Evolutionary conservation across 1,140 invertebrate species (phyloP), one percentile per base, ranked within the genome.

Genomic region (Drosophila equinoxialis): DNA sequence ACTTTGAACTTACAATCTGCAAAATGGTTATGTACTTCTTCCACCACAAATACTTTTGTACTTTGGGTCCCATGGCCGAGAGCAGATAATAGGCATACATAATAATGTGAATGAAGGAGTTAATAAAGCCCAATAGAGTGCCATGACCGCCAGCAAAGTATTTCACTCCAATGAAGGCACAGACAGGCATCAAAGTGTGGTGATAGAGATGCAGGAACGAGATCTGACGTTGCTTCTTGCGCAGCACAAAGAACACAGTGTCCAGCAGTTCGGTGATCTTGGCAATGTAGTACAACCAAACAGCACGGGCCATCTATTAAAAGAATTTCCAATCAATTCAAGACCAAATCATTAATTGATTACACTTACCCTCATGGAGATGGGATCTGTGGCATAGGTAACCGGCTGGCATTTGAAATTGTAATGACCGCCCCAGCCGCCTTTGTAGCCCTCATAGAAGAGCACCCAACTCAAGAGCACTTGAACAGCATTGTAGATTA

Each of bases 41-140:
- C 97, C 97, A 98, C 97, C 97, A 98, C 3, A 98, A 93, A 91
- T 96, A 97, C 84, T 96, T 96, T 90, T 97, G 96, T 90, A 97
- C 95, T 23, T 94, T 92, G 1, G 97, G 97, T 26, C 97, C 97
- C 71, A 97, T 92, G 0, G 96, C 96, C 0, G 97, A 94, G 1
- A 98, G 92, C 81, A 97, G 93, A 83, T 98, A 98, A 90, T 98
- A 98, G 0, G 94, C 92, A 85, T 98, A 98, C 96, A 98, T 97
- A 30, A 97, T 93, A 8, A 95, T 95, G 93, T 93, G 94, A 1
- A 97, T 94, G 67, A 94, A 95, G 72, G 96, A 95, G 91, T 98
- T 99, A 74, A 98, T 95, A n/a, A 96, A 91, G 17, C 96, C 96
- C 3, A 97, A 94, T 6, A 98, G 93, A 0, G 96, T 97, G 8